Percentiles rank a stretch among this genome's conserved stretches.
phyloP scores from a whole-genome alignment of 2,888 invertebrate species.

The Zootermopsis nevadensis region DNA sequence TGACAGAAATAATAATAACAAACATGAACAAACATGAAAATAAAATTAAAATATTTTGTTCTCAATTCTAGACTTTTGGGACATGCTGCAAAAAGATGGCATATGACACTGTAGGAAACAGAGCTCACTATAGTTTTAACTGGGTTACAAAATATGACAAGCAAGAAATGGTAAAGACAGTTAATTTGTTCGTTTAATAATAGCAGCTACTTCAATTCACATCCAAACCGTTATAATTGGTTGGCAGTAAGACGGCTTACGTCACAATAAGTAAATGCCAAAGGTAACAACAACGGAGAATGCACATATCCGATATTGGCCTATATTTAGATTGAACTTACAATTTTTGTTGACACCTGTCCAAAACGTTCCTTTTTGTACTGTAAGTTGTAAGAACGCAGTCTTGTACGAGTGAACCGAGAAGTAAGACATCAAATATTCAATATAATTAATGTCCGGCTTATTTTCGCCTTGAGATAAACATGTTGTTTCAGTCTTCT shows the following conservation, averaged over 20 bases:
- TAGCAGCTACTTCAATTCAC: no score
- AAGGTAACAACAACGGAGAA: not conserved
- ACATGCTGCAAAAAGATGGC: no score
- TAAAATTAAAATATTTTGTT: no score
- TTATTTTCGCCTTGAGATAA: no score
- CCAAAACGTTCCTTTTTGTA: not conserved
- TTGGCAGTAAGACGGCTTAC: not conserved
- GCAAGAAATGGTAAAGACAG: not conserved
- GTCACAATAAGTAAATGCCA: not conserved
- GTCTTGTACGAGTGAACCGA: not conserved
- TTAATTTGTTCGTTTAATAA: not conserved
- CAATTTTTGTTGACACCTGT: not conserved
- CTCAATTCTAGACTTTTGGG: no score
- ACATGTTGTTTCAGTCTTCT: no score
- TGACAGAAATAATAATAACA: no score
- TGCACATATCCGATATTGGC: not conserved
- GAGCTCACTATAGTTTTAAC: no score
- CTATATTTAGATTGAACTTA: slow-evolving; percentile 11
- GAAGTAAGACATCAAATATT: not conserved
- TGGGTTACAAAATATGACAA: no score
- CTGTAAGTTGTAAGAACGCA: not conserved
- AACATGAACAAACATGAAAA: no score
- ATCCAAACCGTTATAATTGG: not conserved
- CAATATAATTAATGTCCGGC: no score
- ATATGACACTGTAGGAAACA: no score